These are phyloP conservation scores for Andrena marginata DNA, from an alignment of 2,888 invertebrate species.

Conservation along the genomic window DNA sequence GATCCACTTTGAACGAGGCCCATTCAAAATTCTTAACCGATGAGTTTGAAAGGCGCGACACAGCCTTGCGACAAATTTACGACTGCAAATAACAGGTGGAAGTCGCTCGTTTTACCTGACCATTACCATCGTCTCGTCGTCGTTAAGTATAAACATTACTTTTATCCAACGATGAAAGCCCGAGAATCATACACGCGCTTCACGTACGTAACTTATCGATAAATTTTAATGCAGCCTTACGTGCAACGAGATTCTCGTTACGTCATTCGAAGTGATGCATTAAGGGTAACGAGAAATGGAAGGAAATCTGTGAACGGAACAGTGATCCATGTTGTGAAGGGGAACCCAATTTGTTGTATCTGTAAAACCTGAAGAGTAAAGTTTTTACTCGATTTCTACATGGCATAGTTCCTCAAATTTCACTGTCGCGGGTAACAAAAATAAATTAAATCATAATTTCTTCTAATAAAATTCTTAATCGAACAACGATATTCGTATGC, in stretches of 20 bases:
- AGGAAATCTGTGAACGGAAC: background rate
- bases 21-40: slow-evolving; percentile 6
- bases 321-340: background rate
- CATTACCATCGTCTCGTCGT: slow-evolving; percentile 11
- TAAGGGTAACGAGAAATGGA: background rate
- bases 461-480: no score
- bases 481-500: no score
- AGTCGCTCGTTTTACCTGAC: background rate
- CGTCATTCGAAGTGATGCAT: background rate
- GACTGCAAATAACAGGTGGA: slow-evolving; percentile 21
- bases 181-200: background rate
- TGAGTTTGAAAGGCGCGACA: background rate
- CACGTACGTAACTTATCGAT: background rate
- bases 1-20: slow-evolving; percentile 9
- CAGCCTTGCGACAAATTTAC: background rate
- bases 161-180: background rate
- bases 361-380: background rate
- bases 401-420: background rate
- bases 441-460: no score
- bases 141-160: background rate
- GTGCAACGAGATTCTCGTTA: background rate
- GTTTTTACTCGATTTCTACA: background rate
- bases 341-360: background rate
- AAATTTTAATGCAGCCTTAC: background rate
- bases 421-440: background rate